These are phyloP conservation scores for Heliconius himera DNA, from an alignment of 1,140 invertebrate genomes.

Conservation along the genomic window DNA sequence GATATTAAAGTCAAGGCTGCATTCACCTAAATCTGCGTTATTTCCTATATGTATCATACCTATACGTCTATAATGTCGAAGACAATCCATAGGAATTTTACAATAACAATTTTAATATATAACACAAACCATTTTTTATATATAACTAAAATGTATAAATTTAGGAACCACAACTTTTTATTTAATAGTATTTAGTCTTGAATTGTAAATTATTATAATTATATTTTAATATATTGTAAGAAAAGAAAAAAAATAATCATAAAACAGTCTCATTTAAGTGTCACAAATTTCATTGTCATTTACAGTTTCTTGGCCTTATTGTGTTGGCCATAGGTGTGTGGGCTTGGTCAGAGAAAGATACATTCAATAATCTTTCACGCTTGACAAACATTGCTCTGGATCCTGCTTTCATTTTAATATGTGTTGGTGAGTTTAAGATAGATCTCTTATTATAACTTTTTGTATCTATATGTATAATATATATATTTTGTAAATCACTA, in stretches of 20 bases:
- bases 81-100: no score
- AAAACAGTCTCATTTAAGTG: background rate
- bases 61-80: no score
- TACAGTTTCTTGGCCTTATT: slow-evolving; percentile 91
- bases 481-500: no score
- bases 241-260: no score
- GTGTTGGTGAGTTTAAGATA: slow-evolving; percentile 86
- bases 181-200: no score
- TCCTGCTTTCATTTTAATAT: slow-evolving; percentile 97
- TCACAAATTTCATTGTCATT: slow-evolving; percentile 47
- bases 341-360: slow-evolving; percentile 99
- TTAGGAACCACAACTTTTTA: no score
- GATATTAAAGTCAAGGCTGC: slow-evolving; percentile 40
- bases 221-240: no score
- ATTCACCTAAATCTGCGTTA: slow-evolving; percentile 9
- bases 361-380: slow-evolving; percentile 94
- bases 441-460: background rate
- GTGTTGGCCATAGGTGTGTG: slow-evolving; percentile 95
- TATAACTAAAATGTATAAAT: no score
- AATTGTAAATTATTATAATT: no score
- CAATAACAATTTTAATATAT: no score
- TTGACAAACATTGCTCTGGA: slow-evolving; percentile 95
- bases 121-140: no score
- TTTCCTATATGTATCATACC: background rate
- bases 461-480: no score